Conservation (phyloP, 2,888 invertebrate genomes). For the Standfussiana lucernea region DNA sequence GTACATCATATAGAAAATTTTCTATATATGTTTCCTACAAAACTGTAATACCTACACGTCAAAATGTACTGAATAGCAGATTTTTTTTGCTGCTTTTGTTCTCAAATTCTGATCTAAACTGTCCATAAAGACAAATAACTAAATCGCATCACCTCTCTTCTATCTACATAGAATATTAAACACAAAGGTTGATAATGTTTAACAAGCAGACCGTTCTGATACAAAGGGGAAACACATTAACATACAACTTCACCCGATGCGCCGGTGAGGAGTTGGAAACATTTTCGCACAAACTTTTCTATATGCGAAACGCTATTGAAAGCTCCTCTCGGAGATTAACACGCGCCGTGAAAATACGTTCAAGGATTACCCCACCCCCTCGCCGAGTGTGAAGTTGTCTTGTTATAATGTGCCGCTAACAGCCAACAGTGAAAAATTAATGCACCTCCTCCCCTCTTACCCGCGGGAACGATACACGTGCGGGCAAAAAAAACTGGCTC, state of each 20-base stretch:
- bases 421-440: conserved; percentile 76
- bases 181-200: conserved; percentile 73
- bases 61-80: too few species aligned
- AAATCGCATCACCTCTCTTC: conserved; percentile 25
- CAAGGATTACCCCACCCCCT: conserved; percentile 84
- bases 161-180: conserved; percentile 58
- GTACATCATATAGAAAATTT: too few species aligned
- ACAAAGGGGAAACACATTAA: conserved; percentile 90
- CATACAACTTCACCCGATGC: conserved; percentile 84
- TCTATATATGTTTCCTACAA: too few species aligned
- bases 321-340: conserved; percentile 88
- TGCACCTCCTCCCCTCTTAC: conserved; percentile 56
- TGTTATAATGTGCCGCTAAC: conserved; percentile 78
- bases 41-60: too few species aligned
- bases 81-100: not conserved
- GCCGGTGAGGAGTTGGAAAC: conserved; percentile 86
- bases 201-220: conserved; percentile 84
- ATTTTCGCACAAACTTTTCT: conserved; percentile 89
- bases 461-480: conserved; percentile 64
- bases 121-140: conserved; percentile 39
- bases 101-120: conserved; percentile 7
- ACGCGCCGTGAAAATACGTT: conserved; percentile 86
- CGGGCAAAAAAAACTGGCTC: conserved; percentile 41
- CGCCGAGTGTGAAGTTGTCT: conserved; percentile 84
- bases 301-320: conserved; percentile 88